A percentile compares a stretch with the other conserved stretches of the same genome.
phyloP scores from a whole-genome alignment of 2,888 invertebrate species.

The Matsumyia berberina region DNA sequence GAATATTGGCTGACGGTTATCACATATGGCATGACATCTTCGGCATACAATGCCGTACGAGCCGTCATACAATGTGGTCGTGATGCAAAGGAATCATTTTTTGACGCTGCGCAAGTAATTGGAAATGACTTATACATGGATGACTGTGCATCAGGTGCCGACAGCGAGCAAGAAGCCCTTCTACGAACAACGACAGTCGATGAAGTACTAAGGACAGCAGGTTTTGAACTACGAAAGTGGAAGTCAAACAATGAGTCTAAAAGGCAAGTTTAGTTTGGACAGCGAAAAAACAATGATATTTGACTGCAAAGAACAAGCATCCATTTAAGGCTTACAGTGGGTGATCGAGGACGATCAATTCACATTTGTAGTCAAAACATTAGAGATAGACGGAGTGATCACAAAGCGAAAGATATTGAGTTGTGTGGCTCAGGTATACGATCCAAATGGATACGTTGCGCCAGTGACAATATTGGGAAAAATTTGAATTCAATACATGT shows the following conservation, averaged over 20 bases:
- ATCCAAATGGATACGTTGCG: constrained; percentile 35
- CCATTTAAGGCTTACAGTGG: constrained; percentile 39
- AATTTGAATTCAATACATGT: constrained; percentile 40
- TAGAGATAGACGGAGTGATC: neutral
- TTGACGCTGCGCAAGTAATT: constrained; percentile 16
- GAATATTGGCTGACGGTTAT: constrained; percentile 48
- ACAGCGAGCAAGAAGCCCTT: constrained; percentile 9
- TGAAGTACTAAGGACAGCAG: constrained; percentile 7
- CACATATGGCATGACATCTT: constrained; percentile 37
- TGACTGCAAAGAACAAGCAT: constrained; percentile 3
- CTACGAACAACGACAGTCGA: constrained; percentile 1
- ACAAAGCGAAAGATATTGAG: constrained; percentile 42
- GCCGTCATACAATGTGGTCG: constrained; percentile 23
- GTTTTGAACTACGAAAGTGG: constrained; percentile 23
- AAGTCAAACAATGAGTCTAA: constrained; percentile 13
- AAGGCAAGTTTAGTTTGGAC: neutral
- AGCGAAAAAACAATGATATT: constrained; percentile 11
- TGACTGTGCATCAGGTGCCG: constrained; percentile 26
- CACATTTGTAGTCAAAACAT: constrained; percentile 39
- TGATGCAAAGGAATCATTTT: constrained; percentile 6
- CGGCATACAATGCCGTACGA: constrained; percentile 42
- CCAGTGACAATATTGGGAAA: constrained; percentile 24
- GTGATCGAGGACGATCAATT: constrained; percentile 23
- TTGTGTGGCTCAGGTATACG: constrained; percentile 31
- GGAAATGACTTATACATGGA: constrained; percentile 46